phyloP scores from a whole-genome alignment of 2,113 vertebrate species.

The Phoenicopterus ruber region DNA sequence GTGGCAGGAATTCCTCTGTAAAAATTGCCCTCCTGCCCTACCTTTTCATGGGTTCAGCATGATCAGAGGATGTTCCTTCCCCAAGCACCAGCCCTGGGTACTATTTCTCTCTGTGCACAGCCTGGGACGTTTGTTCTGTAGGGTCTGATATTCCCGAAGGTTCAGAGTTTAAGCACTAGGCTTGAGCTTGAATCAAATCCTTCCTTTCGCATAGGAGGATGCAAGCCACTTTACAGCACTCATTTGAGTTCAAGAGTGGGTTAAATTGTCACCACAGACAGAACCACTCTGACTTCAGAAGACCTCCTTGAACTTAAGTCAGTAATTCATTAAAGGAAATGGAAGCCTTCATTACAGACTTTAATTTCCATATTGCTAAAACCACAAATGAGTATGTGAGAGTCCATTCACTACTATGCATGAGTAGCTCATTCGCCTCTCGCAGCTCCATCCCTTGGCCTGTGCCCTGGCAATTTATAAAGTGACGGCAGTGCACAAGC shows the following conservation, averaged over 20 bases:
- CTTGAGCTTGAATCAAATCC: background rate
- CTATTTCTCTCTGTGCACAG: background rate
- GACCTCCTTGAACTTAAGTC: background rate
- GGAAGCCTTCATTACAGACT: slow-evolving; percentile 23
- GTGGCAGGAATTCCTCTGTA: background rate
- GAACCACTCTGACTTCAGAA: background rate
- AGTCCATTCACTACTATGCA: background rate
- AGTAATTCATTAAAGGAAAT: slow-evolving; percentile 41
- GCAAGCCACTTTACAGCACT: background rate
- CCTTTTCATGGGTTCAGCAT: background rate
- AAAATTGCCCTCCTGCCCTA: background rate
- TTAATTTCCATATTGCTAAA: slow-evolving; percentile 14
- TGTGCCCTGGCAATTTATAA: slow-evolving; percentile 8
- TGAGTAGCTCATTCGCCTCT: background rate
- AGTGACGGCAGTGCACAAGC: background rate
- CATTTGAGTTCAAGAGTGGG: background rate
- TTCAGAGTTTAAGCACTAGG: background rate
- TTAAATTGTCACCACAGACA: background rate
- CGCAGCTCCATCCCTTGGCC: background rate
- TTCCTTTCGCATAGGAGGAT: background rate
- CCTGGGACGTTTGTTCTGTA: background rate
- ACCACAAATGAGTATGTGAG: background rate
- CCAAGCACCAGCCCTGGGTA: background rate
- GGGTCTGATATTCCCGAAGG: background rate
- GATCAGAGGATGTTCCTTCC: background rate